These are phyloP conservation scores for Bombyx mandarina DNA, from an alignment of 1,140 invertebrate species.

Conservation along the genomic window DNA sequence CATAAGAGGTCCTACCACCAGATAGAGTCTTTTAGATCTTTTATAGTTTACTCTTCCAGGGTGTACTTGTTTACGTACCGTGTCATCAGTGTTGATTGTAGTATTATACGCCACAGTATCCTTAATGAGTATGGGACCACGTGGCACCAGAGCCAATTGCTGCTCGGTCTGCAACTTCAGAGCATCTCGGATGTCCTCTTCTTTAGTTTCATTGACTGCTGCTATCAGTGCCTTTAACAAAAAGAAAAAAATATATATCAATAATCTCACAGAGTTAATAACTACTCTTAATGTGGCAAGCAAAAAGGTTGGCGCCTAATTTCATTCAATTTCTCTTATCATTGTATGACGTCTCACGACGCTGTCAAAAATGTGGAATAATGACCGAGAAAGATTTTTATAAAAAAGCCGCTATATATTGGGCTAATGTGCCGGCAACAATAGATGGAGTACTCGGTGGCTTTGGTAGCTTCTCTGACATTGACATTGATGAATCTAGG, in stretches of 20 bases:
- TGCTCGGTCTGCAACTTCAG: slow-evolving; percentile 75
- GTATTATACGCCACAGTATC: slow-evolving; percentile 83
- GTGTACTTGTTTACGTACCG: slow-evolving; percentile 33
- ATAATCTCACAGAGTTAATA: too few species aligned
- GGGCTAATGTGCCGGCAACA: slow-evolving; percentile 87
- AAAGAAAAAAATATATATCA: background rate
- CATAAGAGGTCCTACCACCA: too few species aligned
- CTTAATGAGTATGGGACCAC: slow-evolving; percentile 80
- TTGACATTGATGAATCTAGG: slow-evolving; percentile 90
- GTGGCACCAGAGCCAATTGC: slow-evolving; percentile 73
- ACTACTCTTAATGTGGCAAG: too few species aligned
- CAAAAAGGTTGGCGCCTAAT: too few species aligned
- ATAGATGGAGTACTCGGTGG: slow-evolving; percentile 97
- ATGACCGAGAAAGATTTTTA: slow-evolving; percentile 73
- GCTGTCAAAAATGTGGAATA: background rate
- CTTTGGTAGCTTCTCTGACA: slow-evolving; percentile 86
- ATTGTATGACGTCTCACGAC: too few species aligned
- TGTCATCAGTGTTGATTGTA: slow-evolving; percentile 88
- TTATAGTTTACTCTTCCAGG: background rate
- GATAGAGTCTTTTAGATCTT: too few species aligned
- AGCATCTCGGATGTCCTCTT: slow-evolving; percentile 79
- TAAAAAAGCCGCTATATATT: slow-evolving; percentile 83
- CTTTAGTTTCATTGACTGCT: slow-evolving; percentile 78
- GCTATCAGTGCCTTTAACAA: slow-evolving; percentile 79
- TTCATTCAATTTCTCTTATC: background rate